Evolutionary conservation across 2,797 vertebrate genomes (phyloP).

Genomic region (Platalea minor): DNA sequence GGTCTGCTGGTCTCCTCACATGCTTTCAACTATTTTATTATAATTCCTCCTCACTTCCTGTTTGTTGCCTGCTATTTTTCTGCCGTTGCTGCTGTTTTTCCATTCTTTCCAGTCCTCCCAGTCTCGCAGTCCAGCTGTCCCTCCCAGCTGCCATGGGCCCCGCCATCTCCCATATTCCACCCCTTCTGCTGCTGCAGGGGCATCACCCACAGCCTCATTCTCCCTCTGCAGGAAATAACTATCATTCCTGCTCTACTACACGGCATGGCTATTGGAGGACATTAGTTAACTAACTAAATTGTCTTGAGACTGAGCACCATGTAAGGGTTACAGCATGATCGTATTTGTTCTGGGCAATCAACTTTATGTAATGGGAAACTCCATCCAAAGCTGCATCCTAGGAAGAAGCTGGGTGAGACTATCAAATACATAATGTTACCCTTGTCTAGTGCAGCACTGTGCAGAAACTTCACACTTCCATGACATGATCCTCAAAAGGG

Average conservation of each 20-base stretch:
- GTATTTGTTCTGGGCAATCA: conserved; percentile 35
- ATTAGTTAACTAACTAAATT: conserved; percentile 50
- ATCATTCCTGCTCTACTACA: conserved; percentile 39
- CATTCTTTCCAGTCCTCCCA: neutral
- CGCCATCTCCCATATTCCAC: neutral
- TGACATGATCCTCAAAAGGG: neutral
- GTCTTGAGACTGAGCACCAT: conserved; percentile 27
- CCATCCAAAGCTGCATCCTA: neutral
- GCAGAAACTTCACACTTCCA: neutral
- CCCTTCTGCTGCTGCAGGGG: neutral
- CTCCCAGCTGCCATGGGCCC: neutral
- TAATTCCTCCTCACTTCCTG: neutral
- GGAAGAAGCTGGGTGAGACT: conserved; percentile 2
- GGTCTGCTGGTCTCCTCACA: neutral
- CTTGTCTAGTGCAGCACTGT: neutral
- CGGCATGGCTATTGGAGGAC: conserved; percentile 1
- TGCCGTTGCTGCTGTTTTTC: neutral
- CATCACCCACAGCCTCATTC: conserved; percentile 4
- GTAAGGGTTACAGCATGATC: conserved; percentile 18
- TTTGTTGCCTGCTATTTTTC: neutral
- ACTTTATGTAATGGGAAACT: conserved; percentile 41
- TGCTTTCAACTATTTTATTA: neutral
- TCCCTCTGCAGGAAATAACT: conserved; percentile 55
- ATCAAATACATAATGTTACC: neutral
- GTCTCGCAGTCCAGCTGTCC: neutral